Conservation (phyloP, 2,888 invertebrate species). For the Crocallis elinguaria region DNA sequence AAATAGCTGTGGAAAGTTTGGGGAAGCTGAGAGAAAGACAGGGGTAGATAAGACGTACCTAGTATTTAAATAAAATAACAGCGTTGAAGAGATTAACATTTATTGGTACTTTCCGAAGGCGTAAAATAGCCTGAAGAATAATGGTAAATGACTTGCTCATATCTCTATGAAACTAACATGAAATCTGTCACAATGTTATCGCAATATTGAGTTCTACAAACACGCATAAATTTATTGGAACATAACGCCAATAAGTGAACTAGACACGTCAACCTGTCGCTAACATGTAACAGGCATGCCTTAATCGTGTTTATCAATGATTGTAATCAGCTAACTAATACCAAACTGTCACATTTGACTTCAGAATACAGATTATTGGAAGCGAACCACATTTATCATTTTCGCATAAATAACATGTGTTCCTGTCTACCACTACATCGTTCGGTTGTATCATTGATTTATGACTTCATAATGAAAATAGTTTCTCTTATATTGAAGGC, state of each 20-base stretch:
- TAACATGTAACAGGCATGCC: constrained; percentile 25
- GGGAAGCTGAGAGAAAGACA: constrained; percentile 7
- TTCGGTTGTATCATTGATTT: constrained; percentile 78
- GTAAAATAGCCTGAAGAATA: too few relatives aligned
- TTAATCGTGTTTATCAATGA: constrained; percentile 31
- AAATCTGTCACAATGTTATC: constrained; percentile 14
- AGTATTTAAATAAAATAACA: neutral
- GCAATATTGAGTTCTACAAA: constrained; percentile 11
- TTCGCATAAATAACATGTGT: constrained; percentile 71
- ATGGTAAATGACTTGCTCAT: too few relatives aligned
- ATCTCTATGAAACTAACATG: too few relatives aligned
- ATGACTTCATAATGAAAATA: constrained; percentile 80
- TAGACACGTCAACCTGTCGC: constrained; percentile 30
- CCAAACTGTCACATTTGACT: constrained; percentile 43
- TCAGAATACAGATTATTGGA: constrained; percentile 48
- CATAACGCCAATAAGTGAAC: constrained; percentile 33
- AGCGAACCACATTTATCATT: constrained; percentile 64
- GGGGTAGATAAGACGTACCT: neutral
- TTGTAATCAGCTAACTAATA: constrained; percentile 41
- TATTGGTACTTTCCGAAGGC: too few relatives aligned
- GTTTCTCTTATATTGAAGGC: constrained; percentile 61
- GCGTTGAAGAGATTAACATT: neutral
- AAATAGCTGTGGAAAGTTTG: constrained; percentile 23
- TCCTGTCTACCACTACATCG: constrained; percentile 68
- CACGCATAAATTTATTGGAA: constrained; percentile 24